Percentiles rank a stretch among this genome's conserved stretches.
Conservation (phyloP, 2,113 vertebrate genomes). For the Puffinus mauretanicus region DNA sequence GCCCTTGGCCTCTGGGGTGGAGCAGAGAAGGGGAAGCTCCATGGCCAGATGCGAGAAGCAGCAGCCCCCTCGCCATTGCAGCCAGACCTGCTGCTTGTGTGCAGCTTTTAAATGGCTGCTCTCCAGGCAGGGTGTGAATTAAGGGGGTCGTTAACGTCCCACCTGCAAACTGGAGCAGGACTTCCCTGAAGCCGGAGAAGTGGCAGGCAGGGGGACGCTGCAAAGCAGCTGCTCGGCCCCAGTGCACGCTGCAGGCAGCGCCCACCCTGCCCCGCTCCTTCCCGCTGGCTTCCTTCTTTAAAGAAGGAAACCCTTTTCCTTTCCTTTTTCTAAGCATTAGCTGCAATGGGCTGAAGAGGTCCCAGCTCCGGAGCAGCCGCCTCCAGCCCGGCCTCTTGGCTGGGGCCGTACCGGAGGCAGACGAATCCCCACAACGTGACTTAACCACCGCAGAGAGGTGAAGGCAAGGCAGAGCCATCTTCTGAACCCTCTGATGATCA, state of each 20-base stretch:
- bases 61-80: neutral
- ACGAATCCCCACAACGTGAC: rapidly evolving
- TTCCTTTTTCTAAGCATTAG: neutral
- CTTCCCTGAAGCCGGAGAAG: neutral
- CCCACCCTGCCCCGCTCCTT: neutral
- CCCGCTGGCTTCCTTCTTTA: no score
- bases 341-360: neutral
- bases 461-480: neutral
- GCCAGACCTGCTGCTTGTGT: neutral
- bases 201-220: neutral
- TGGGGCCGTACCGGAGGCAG: rapidly evolving
- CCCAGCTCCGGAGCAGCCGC: rapidly evolving
- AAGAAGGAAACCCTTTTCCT: neutral
- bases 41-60: neutral
- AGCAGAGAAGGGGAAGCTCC: neutral
- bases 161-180: neutral
- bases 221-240: neutral
- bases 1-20: neutral
- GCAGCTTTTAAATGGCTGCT: neutral
- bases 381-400: neutral
- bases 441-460: no score
- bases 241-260: rapidly evolving
- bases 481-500: neutral
- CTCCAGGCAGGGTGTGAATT: neutral
- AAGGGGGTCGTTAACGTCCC: neutral